A percentile compares a stretch with the other conserved stretches of the same genome.
Conservation (phyloP, 2,797 vertebrate genomes). For the Taeniopygia guttata region DNA sequence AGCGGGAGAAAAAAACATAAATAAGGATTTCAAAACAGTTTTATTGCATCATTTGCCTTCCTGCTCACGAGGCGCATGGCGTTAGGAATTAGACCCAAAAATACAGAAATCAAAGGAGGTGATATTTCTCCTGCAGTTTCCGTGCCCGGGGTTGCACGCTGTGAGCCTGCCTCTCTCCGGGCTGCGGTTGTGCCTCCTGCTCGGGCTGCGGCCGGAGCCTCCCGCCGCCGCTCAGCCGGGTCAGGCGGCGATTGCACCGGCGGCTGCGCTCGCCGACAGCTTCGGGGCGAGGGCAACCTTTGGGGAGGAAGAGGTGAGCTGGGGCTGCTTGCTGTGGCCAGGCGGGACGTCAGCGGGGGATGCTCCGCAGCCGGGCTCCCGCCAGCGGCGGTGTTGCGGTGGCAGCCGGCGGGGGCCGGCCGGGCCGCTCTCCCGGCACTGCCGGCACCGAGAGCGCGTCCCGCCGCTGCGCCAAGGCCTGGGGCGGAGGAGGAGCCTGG, state of each 20-base stretch:
- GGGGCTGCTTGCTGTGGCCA: background rate
- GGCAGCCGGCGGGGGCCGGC: background rate
- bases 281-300: background rate
- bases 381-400: background rate
- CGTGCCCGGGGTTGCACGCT: background rate
- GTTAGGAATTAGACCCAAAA: background rate
- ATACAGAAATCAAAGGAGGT: conserved; percentile 4
- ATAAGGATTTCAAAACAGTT: conserved; percentile 3
- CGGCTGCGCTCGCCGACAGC: background rate
- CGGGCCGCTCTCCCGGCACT: background rate
- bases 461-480: rapidly evolving
- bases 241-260: background rate
- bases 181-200: background rate
- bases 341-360: background rate
- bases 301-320: conserved; percentile 8
- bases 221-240: background rate
- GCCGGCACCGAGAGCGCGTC: rapidly evolving
- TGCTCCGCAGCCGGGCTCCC: background rate
- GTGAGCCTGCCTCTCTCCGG: background rate
- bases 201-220: background rate
- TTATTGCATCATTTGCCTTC: conserved; percentile 9
- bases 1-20: conserved; percentile 1
- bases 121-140: background rate
- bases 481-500: background rate
- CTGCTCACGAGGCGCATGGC: background rate